A percentile compares a stretch with the other conserved stretches of the same genome.
phyloP scores from a whole-genome alignment of 2,888 invertebrate genomes.

The Cordilura impudica region DNA sequence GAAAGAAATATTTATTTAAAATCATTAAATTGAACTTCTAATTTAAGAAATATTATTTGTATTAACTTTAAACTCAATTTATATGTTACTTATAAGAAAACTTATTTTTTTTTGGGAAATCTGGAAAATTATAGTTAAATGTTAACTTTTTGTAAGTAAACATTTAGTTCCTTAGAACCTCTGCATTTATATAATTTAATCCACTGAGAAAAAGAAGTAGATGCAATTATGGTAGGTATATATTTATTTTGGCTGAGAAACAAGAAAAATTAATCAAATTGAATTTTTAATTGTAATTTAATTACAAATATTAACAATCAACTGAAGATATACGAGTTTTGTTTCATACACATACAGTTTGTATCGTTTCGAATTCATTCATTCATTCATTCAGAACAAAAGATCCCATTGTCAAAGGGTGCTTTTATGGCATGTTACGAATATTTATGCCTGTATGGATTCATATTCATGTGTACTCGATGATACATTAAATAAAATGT shows the following conservation, averaged over 20 bases:
- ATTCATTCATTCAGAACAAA: conserved; percentile 38
- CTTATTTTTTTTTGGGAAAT: too few species aligned
- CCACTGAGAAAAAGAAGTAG: conserved; percentile 30
- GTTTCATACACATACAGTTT: not conserved
- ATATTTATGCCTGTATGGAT: conserved; percentile 1
- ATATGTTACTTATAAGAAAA: too few species aligned
- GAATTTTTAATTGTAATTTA: conserved; percentile 45
- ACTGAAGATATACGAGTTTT: conserved; percentile 10
- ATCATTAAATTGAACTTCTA: too few species aligned
- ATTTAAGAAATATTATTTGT: too few species aligned
- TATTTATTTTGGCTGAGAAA: conserved; percentile 50
- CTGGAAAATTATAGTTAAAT: too few species aligned
- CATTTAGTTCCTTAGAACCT: not conserved
- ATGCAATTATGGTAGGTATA: conserved; percentile 6
- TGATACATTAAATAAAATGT: conserved; percentile 29
- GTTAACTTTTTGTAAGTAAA: too few species aligned
- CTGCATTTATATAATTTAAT: conserved; percentile 12
- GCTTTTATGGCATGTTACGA: conserved; percentile 44
- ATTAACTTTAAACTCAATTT: too few species aligned
- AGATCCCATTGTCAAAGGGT: conserved; percentile 32
- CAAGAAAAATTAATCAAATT: conserved; percentile 37
- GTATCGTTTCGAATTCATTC: conserved; percentile 19
- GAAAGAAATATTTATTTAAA: too few species aligned
- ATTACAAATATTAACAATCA: conserved; percentile 37
- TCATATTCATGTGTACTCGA: conserved; percentile 24